A percentile compares a stretch with the other conserved stretches of the same genome.
Evolutionary conservation across 2,113 vertebrate species (phyloP).

Genomic region (Callospermophilus lateralis): DNA sequence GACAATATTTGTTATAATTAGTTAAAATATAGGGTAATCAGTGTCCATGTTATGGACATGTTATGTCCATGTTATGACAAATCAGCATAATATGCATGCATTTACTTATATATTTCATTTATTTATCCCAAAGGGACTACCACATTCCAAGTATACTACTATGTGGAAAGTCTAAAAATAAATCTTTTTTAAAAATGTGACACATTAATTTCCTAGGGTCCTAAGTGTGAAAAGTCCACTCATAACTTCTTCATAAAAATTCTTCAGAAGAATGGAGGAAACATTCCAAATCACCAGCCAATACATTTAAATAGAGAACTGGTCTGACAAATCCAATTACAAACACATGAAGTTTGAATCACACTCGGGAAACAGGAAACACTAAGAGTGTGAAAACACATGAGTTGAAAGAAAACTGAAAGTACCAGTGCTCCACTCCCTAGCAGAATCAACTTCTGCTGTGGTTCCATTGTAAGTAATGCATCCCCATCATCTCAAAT

Average conservation of each 20-base stretch:
- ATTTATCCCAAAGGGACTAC: not conserved
- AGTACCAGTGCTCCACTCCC: not conserved
- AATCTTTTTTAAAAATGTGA: not conserved
- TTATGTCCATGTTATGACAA: not conserved
- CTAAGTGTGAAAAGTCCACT: not conserved
- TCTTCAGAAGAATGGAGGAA: not conserved
- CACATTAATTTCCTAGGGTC: not conserved
- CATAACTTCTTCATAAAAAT: not conserved
- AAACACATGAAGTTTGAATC: not conserved
- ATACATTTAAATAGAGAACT: not conserved
- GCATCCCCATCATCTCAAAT: not conserved
- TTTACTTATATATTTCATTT: slow-evolving; percentile 7
- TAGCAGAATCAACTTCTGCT: not conserved
- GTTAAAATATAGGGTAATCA: not conserved
- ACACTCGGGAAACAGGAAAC: not conserved
- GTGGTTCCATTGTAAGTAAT: not conserved
- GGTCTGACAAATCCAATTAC: not conserved
- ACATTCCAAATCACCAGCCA: not conserved
- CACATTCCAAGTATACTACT: not conserved
- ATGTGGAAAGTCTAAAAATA: not conserved
- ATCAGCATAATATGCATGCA: not conserved
- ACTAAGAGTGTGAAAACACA: not conserved
- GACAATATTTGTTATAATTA: not conserved
- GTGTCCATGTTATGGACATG: not conserved
- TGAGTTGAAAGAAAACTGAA: not conserved